These are phyloP conservation scores for Mellivora capensis DNA, from an alignment of 2,113 vertebrate species.

Conservation along the genomic window DNA sequence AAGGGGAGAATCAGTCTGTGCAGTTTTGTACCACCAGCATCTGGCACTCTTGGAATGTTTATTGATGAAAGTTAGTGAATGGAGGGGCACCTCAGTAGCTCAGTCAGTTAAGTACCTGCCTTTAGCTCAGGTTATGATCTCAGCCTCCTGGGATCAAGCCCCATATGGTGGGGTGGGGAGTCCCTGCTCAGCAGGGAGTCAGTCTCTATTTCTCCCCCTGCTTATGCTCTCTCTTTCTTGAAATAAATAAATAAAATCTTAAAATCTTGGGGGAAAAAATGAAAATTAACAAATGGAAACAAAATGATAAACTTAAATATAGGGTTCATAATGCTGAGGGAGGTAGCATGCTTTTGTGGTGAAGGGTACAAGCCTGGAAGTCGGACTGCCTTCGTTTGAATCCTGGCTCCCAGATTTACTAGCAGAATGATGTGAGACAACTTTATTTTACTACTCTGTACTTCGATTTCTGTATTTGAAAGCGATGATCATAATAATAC, in stretches of 20 bases:
- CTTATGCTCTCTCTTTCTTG: not conserved
- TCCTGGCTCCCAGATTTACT: not conserved
- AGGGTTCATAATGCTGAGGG: not conserved
- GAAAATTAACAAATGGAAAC: not conserved
- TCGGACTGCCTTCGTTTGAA: not conserved
- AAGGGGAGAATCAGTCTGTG: not conserved
- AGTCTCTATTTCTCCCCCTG: too few species aligned
- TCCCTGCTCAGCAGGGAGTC: too few species aligned
- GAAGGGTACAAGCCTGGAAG: not conserved
- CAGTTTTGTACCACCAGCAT: not conserved
- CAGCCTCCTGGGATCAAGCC: too few species aligned
- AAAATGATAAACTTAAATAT: not conserved
- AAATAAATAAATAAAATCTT: not conserved
- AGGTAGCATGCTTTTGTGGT: not conserved
- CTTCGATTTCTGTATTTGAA: not conserved
- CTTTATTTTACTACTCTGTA: not conserved
- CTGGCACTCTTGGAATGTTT: too few species aligned
- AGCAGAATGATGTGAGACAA: not conserved
- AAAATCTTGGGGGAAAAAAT: not conserved
- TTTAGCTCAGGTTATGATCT: too few species aligned
- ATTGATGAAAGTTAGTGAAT: not conserved
- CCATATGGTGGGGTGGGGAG: rapidly evolving
- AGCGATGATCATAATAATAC: not conserved
- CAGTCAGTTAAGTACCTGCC: too few species aligned
- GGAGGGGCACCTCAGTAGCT: not conserved